Base-by-base conservation (phyloP, 2,797 vertebrate genomes). In the Mormyrops boulengeri region DNA sequence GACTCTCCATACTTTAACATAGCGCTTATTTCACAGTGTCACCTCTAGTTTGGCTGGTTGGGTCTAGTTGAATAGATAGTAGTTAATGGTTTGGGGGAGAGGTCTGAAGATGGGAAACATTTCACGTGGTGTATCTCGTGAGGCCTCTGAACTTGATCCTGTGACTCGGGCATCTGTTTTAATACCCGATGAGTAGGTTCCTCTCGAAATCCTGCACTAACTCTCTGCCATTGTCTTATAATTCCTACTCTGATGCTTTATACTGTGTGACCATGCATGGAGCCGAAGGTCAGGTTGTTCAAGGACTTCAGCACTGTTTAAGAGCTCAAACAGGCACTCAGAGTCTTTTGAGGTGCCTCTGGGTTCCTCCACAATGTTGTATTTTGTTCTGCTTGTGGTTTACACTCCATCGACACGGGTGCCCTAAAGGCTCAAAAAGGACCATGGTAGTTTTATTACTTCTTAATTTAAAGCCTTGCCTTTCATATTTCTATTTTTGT, bases 391-490 rank as follows among this genome's bases (percentile, higher is more conserved):
- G 1, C 47, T 85, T 52, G 49, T 85, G 82, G 82, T 52, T 52
- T 85, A 85, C 82, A 30, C 47, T 85, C 49, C n/a, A 52, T 52
- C 11, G 82, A 22, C 49, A 52, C 1, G 49, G 38, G 8, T 85
- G 49, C 82, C 49, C 22, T 44, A 47, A 26, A 52, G 44, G 82
- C 44, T 30, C 47, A 85, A 85, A 52, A 85, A 85, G 47, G 19
- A 52, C 82, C 82, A 11, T 85, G 82, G 49, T 85, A 22, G 44
- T 85, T 85, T 49, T 52, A 52, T 85, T 85, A 85, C 82, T 85
- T 85, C 49, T 85, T 30, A 85, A 85, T 49, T 85, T 85, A 52
- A 85, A 85, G 73, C 73, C 73, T 80, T n/a, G 73, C 73, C 73
- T 47, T 80, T 80, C 73, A 80, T 44, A 80, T 44, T 80, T 47